Conservation (phyloP, 1,140 invertebrate genomes). For the Lordiphosa clarofinis region DNA sequence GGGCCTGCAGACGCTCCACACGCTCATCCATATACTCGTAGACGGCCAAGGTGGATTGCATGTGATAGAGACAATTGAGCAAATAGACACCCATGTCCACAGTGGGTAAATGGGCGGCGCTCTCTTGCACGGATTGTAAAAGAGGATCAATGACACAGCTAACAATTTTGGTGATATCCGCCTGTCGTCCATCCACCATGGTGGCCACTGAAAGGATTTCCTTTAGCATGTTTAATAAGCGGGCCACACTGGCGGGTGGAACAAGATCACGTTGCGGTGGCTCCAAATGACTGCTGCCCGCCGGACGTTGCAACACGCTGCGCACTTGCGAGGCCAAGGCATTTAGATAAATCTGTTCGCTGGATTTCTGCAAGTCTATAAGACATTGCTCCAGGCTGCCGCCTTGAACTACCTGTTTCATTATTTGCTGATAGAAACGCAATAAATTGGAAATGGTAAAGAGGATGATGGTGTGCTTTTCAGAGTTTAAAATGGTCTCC, state of each 20-base stretch:
- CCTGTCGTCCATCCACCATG: conserved; percentile 86
- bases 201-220: conserved; percentile 89
- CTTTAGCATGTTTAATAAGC: conserved; percentile 85
- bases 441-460: conserved; percentile 93
- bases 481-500: conserved; percentile 92
- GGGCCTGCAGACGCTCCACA: conserved; percentile 92
- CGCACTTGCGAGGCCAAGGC: conserved; percentile 85
- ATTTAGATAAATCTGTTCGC: conserved; percentile 88
- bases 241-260: conserved; percentile 85
- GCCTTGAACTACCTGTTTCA: conserved; percentile 84
- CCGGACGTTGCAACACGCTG: conserved; percentile 80
- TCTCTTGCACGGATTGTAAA: conserved; percentile 94
- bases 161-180: conserved; percentile 87
- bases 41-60: conserved; percentile 92
- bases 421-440: conserved; percentile 92
- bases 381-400: conserved; percentile 85
- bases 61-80: conserved; percentile 95
- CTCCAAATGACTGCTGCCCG: conserved; percentile 81
- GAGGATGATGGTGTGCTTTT: conserved; percentile 89
- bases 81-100: conserved; percentile 97
- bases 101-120: conserved; percentile 93
- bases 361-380: conserved; percentile 85
- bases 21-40: conserved; percentile 95
- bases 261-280: conserved; percentile 86
- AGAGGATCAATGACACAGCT: conserved; percentile 94